Base-by-base conservation (phyloP, 2,888 invertebrate genomes). In the Cosmia pyralina region DNA sequence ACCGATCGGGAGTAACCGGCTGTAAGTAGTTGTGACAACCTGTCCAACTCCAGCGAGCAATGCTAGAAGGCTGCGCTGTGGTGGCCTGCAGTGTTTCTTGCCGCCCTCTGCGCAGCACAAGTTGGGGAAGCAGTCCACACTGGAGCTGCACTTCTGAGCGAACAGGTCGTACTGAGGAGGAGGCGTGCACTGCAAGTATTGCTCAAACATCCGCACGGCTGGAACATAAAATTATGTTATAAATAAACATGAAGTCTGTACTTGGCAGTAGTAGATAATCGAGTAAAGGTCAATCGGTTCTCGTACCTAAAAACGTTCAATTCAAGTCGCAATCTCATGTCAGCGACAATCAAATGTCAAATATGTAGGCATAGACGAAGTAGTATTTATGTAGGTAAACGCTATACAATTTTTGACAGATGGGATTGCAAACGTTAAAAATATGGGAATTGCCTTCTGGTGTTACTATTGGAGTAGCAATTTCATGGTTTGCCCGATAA, bases 71-170 rank as follows among this genome's bases (percentile, higher is more conserved):
- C 98, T 98, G 84, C 97, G 97, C 89, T 97, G 97, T 50, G 98
- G 97, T 11, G 98, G 98, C 62, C 98, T 96, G 88, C 98, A 98
- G 85, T 97, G 97, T 83, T 97, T 97, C 85, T 97, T 96, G 7
- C 97, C 97, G 59, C 97, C 97, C 92, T 98, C 98, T 83, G 98
- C 98, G 80, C 98, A 98, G 90, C 98, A 98, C 75, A 98, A 94
- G 93, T 98, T 98, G 11, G 98, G 98, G 91, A 98, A 98, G 90
- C 98, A 98, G 91, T 98, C 98, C 6, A 98, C 95, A 19, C 97
- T 97, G 10, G 97, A 97, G 78, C 97, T 97, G 90, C 98, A 98
- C 44, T 96, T 93, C 88, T 97, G 97, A 2, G 98, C 97, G 92
- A 98, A 97, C 69, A 97, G 88, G 92, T 98, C 98, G 75, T 97